These are phyloP conservation scores for Pionites leucogaster DNA, from an alignment of 2,113 vertebrate species.

Conservation along the genomic window DNA sequence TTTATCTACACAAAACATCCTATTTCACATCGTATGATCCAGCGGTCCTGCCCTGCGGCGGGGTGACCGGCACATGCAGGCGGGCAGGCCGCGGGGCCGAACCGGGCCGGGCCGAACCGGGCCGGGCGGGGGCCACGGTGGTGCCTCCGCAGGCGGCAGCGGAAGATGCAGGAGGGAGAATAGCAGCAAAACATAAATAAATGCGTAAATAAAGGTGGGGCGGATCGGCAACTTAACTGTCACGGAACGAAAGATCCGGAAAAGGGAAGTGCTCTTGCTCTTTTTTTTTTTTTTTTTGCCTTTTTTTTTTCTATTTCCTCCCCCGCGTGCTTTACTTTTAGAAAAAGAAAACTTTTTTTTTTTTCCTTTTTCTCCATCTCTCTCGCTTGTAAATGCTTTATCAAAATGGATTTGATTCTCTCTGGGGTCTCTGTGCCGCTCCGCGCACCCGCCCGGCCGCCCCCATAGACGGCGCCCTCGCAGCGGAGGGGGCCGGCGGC, in stretches of 20 bases:
- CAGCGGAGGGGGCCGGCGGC: not conserved
- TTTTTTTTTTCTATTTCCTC: not conserved
- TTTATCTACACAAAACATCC: conserved; percentile 99
- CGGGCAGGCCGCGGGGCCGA: conserved; percentile 70
- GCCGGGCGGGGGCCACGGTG: not conserved
- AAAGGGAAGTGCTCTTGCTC: conserved; percentile 43
- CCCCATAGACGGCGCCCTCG: not conserved
- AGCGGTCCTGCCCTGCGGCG: conserved; percentile 78
- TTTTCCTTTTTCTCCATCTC: not conserved
- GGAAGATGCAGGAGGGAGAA: conserved; percentile 60
- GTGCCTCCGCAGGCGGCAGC: conserved; percentile 54
- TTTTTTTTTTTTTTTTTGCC: not conserved
- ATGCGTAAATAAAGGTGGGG: conserved; percentile 61
- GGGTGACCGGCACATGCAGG: conserved; percentile 92
- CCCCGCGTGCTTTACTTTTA: not conserved
- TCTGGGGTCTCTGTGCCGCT: not conserved
- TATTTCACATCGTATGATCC: conserved; percentile 91
- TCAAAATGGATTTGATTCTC: conserved; percentile 56
- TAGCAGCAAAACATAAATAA: conserved; percentile 64
- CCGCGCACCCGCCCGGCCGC: not conserved
- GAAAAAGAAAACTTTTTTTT: conserved; percentile 39
- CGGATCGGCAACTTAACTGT: conserved; percentile 41
- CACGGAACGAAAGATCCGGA: conserved; percentile 60
- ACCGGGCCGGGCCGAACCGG: conserved; percentile 51
- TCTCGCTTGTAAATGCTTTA: conserved; percentile 58